A percentile compares a stretch with the other conserved stretches of the same genome.
phyloP scores from a whole-genome alignment of 2,113 vertebrate species.

The Lepisosteus oculatus region DNA sequence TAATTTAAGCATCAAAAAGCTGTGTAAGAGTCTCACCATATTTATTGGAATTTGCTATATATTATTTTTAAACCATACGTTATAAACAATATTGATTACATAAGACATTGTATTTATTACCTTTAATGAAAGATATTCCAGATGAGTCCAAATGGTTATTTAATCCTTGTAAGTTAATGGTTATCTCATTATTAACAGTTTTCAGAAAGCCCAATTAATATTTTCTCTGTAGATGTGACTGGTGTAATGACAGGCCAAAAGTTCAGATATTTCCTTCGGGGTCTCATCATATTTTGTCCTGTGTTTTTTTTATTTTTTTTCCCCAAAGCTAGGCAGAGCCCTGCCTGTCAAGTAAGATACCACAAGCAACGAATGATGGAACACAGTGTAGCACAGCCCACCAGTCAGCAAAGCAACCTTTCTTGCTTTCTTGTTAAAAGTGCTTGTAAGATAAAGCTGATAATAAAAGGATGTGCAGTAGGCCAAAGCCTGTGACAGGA shows the following conservation, averaged over 20 bases:
- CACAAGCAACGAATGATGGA: slow-evolving; percentile 76
- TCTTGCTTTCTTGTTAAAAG: slow-evolving; percentile 71
- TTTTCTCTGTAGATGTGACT: slow-evolving; percentile 46
- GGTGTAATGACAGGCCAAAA: slow-evolving; percentile 59
- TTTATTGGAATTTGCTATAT: too few relatives aligned
- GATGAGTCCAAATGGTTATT: slow-evolving; percentile 21
- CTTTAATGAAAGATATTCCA: slow-evolving; percentile 31
- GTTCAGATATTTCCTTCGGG: slow-evolving; percentile 68
- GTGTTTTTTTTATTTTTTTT: slow-evolving; percentile 48
- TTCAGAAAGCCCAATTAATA: slow-evolving; percentile 57
- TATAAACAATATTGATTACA: too few relatives aligned
- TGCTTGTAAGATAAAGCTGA: slow-evolving; percentile 82
- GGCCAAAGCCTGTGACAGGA: slow-evolving; percentile 79
- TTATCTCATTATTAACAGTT: slow-evolving; percentile 66
- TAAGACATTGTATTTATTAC: too few relatives aligned
- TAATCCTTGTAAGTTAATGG: slow-evolving; percentile 61
- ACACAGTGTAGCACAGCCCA: slow-evolving; percentile 69
- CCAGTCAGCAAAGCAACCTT: slow-evolving; percentile 65
- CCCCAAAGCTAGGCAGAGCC: slow-evolving; percentile 58
- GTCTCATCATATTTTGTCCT: slow-evolving; percentile 60
- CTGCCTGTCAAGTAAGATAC: slow-evolving; percentile 73
- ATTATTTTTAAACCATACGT: too few relatives aligned
- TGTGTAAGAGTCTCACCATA: too few relatives aligned
- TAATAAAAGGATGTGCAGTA: slow-evolving; percentile 80
- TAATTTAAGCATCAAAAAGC: too few relatives aligned